Evolutionary conservation across 2,888 invertebrate genomes (phyloP).

Genomic region (Tinea pellionella): DNA sequence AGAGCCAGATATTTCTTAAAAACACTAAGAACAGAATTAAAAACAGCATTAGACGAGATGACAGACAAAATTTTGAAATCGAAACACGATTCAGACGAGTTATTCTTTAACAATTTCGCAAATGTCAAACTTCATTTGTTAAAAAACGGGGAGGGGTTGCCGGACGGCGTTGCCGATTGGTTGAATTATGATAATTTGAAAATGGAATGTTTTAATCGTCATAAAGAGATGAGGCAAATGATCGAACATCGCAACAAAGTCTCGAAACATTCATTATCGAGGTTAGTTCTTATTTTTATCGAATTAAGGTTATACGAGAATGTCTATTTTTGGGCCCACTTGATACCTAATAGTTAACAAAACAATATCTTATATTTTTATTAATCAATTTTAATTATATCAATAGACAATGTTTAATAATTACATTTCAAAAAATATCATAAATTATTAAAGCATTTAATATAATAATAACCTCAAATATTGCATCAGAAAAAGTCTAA

Average conservation of each 20-base stretch:
- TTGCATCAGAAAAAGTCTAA: no score
- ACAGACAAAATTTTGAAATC: constrained; percentile 30
- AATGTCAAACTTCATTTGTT: constrained; percentile 70
- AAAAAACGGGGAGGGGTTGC: constrained; percentile 53
- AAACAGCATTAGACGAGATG: constrained; percentile 50
- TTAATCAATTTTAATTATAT: no score
- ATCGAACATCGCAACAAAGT: constrained; percentile 43
- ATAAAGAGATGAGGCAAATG: constrained; percentile 48
- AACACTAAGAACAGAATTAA: constrained; percentile 69
- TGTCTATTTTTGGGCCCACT: no score
- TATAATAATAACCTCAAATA: no score
- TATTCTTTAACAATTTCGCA: constrained; percentile 48
- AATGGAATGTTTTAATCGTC: constrained; percentile 60
- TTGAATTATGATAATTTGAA: constrained; percentile 70
- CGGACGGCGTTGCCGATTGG: constrained; percentile 64
- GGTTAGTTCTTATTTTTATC: constrained; percentile 29
- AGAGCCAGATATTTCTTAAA: constrained; percentile 70
- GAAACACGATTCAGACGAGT: constrained; percentile 29
- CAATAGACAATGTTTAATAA: no score
- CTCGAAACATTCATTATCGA: constrained; percentile 36
- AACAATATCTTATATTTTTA: no score
- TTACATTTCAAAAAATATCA: no score
- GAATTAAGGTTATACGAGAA: no score
- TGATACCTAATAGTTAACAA: no score
- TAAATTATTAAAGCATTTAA: no score